These are phyloP conservation scores for Lepidothrix coronata DNA, from an alignment of 2,113 vertebrate genomes.

Conservation along the genomic window DNA sequence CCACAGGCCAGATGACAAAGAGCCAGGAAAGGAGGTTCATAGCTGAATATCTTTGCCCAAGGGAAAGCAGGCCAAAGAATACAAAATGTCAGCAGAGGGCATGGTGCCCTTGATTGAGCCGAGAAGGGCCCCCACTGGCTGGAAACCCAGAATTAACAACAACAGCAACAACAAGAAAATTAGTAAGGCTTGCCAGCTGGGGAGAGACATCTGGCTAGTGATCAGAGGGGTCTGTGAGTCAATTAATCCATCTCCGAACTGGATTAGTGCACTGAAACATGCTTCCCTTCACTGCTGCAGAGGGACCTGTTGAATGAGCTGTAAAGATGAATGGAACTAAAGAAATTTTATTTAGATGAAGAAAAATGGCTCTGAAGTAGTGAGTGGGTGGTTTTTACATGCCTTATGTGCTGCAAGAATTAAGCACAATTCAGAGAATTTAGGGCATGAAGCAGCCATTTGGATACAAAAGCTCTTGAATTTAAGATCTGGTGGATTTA, in stretches of 20 bases:
- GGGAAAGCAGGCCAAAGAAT: constrained; percentile 40
- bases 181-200: constrained; percentile 64
- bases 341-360: constrained; percentile 68
- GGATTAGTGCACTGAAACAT: constrained; percentile 52
- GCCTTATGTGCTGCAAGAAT: constrained; percentile 38
- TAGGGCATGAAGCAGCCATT: neutral
- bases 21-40: constrained; percentile 5
- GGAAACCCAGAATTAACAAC: constrained; percentile 60
- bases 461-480: neutral
- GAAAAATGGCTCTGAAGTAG: constrained; percentile 60
- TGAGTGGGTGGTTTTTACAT: constrained; percentile 45
- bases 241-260: constrained; percentile 56
- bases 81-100: constrained; percentile 62
- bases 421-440: constrained; percentile 30
- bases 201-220: constrained; percentile 71
- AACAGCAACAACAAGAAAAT: constrained; percentile 60
- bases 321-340: constrained; percentile 66
- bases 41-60: constrained; percentile 46
- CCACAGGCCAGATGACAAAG: constrained; percentile 44
- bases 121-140: constrained; percentile 60
- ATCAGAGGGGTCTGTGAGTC: constrained; percentile 61
- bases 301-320: constrained; percentile 56
- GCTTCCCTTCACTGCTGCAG: constrained; percentile 58
- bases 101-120: constrained; percentile 58
- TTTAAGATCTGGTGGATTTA: neutral